A percentile compares a stretch with the other conserved stretches of the same genome.
These are phyloP conservation scores for Anoura caudifer DNA, from an alignment of 2,113 vertebrate genomes.

Conservation along the genomic window DNA sequence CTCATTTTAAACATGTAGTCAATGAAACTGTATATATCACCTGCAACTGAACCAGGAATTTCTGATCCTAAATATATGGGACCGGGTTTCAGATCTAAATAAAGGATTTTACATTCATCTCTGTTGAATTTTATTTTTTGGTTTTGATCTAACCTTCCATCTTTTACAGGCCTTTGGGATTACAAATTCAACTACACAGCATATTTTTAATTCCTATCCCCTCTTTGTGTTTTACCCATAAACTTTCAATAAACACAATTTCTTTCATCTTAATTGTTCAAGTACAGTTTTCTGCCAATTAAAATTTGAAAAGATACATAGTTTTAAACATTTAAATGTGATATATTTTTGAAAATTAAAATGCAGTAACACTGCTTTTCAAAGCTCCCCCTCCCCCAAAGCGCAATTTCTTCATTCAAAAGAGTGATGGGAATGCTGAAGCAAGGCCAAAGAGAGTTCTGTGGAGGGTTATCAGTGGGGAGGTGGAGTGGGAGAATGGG, in stretches of 20 bases:
- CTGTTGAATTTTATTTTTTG: background rate
- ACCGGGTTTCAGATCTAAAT: background rate
- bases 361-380: no score
- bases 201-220: background rate
- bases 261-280: no score
- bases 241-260: background rate
- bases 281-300: no score
- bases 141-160: background rate
- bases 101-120: background rate
- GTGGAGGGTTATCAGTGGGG: no score
- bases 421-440: background rate
- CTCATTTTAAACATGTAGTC: background rate
- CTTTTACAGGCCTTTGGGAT: background rate
- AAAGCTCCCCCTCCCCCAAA: background rate
- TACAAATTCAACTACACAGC: background rate
- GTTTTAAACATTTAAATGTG: no score
- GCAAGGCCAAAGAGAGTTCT: background rate
- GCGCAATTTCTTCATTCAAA: background rate
- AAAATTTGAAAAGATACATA: no score
- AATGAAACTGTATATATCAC: background rate
- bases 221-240: background rate
- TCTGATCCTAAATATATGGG: background rate
- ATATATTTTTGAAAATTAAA: no score
- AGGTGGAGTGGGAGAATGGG: no score
- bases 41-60: background rate